Conservation (phyloP, 1,140 invertebrate genomes). For the Lucilia cuprina region DNA sequence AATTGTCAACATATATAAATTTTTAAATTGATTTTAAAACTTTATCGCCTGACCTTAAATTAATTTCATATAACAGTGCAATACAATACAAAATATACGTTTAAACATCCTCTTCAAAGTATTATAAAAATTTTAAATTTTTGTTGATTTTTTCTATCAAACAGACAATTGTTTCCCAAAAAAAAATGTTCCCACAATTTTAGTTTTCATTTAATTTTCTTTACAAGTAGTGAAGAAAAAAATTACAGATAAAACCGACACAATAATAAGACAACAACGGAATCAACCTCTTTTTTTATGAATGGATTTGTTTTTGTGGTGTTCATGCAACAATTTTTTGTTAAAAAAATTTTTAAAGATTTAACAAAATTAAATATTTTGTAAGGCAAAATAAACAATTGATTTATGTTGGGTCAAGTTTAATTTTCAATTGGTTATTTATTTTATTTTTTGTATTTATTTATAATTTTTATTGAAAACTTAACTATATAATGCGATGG, state of each 20-base stretch:
- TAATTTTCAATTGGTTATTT: neutral
- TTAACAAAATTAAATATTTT: conserved; percentile 1
- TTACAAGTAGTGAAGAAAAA: neutral
- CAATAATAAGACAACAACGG: neutral
- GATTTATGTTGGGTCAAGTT: conserved; percentile 11
- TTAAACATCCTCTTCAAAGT: neutral
- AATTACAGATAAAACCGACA: neutral
- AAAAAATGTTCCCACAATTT: conserved; percentile 5
- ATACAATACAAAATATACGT: neutral
- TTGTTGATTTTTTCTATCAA: neutral
- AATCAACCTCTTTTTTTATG: neutral
- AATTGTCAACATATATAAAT: no score
- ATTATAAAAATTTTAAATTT: neutral
- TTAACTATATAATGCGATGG: neutral
- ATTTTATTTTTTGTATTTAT: neutral
- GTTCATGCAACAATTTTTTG: neutral
- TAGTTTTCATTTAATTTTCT: conserved; percentile 4
- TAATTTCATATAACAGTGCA: neutral
- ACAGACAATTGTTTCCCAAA: neutral
- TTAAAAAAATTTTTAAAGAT: neutral
- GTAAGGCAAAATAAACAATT: neutral
- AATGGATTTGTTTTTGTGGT: neutral
- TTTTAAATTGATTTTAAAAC: neutral
- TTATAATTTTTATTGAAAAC: neutral
- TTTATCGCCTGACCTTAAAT: neutral